These are phyloP conservation scores for Chloroclysta siterata DNA, from an alignment of 2,888 invertebrate genomes.

Conservation along the genomic window DNA sequence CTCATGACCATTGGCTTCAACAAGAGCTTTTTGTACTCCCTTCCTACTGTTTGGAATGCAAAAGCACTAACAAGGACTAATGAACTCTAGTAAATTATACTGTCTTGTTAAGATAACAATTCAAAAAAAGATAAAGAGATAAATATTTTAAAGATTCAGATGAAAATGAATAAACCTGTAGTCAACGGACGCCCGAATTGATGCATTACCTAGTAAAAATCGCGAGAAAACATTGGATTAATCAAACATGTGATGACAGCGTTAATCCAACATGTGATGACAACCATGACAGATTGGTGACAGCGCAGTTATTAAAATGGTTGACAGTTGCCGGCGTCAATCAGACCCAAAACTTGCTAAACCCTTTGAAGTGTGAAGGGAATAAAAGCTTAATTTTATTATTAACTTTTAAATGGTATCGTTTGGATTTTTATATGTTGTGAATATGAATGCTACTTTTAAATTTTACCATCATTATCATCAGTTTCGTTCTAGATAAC, in stretches of 20 bases:
- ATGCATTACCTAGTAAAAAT: too few species aligned
- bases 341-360: slow-evolving; percentile 9
- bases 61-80: background rate
- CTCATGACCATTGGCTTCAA: slow-evolving; percentile 41
- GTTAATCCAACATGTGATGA: slow-evolving; percentile 46
- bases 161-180: too few species aligned
- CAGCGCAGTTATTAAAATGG: slow-evolving; percentile 40
- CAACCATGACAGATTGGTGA: slow-evolving; percentile 43
- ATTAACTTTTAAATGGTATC: background rate
- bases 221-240: too few species aligned
- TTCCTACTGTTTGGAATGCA: background rate
- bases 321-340: slow-evolving; percentile 38
- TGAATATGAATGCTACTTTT: background rate
- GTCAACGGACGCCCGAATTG: too few species aligned
- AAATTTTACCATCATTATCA: too few species aligned
- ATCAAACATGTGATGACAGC: too few species aligned
- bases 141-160: too few species aligned
- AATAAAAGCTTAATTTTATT: background rate
- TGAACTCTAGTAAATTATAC: background rate
- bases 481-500: too few species aligned
- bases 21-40: slow-evolving; percentile 39
- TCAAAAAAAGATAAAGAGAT: too few species aligned
- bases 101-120: too few species aligned
- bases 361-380: slow-evolving; percentile 1
- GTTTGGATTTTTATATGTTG: background rate